Evolutionary conservation across 2,888 invertebrate genomes (phyloP), one percentile per base, ranked within the genome.

Genomic region (Morpho helenor): DNA sequence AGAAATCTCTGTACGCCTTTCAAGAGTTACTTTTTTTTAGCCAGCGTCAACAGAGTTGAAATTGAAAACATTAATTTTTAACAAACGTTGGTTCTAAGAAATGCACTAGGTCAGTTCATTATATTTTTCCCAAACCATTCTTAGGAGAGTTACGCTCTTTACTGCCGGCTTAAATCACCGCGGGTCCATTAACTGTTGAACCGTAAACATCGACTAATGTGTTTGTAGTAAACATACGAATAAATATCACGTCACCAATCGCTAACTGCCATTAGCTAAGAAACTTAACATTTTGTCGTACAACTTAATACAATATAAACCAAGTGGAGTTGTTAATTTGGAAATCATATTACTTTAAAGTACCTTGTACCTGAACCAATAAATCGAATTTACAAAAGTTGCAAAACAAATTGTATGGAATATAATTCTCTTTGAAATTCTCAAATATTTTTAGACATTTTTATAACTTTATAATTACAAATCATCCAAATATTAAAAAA

Each of bases 201-300:
- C 68, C 70, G 68, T 72, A 72, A 72, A 72, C 67, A 65, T 66
- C 64, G 57, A 57, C 68, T 68, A 68, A 70, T 66, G 68, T 66
- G 52, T 49, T 49, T 62, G 23, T 49, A 48, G 50, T 40, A 53
- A 59, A 62, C 56, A 66, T 56, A 66, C 69, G 67, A 58, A 10
- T 23, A 50, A 51, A 59, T 54, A 53, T 59, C 51, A 51, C 58
- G 51, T 42, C 8, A 9, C 6, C 44, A 46, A 56, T 23, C 49
- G 56, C 52, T 8, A 44, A 47, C 23, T 54, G 7, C n/a, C 39
- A 8, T 54, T 10, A 41, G 31, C 48, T 54, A 5, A 31, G 31
- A 31, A 31, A 3, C 31, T 31, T 31, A 0, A 31, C 5, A 5
- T 31, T 31, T 31, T 31, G 31, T 31, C 31, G 2, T 31, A 3